Percentiles rank a stretch among this genome's conserved stretches.
These are phyloP conservation scores for Cheirogaleus major DNA, from an alignment of 2,797 vertebrate species.

Conservation along the genomic window DNA sequence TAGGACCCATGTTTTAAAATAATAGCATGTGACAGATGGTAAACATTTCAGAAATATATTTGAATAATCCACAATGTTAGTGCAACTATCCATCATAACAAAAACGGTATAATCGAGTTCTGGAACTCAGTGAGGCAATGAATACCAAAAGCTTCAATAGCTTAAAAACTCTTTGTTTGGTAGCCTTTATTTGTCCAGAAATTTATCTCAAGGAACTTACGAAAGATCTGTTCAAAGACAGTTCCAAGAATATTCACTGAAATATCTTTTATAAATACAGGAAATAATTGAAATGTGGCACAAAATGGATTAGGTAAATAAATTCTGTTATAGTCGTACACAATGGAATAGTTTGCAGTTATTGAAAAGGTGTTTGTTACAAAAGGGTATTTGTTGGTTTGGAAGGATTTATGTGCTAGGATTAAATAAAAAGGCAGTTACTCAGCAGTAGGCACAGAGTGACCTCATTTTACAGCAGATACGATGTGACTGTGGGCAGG, in stretches of 20 bases:
- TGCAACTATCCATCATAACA: background rate
- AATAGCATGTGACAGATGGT: background rate
- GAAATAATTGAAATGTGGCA: conserved; percentile 35
- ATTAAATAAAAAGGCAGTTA: background rate
- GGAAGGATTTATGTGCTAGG: background rate
- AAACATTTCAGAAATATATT: conserved; percentile 54
- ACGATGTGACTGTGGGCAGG: background rate
- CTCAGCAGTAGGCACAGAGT: background rate
- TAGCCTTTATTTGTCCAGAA: conserved; percentile 34
- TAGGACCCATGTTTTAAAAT: conserved; percentile 1
- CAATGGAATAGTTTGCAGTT: background rate
- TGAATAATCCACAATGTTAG: background rate
- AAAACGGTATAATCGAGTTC: conserved; percentile 21
- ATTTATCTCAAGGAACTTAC: conserved; percentile 37
- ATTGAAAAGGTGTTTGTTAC: conserved; percentile 25
- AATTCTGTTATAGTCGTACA: background rate
- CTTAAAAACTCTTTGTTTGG: conserved; percentile 23
- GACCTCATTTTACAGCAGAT: background rate
- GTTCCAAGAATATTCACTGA: conserved; percentile 25
- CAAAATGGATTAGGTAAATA: background rate
- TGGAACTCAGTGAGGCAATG: conserved; percentile 26
- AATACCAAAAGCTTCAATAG: conserved; percentile 22
- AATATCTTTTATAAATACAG: conserved; percentile 38
- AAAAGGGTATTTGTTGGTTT: background rate
- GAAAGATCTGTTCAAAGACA: conserved; percentile 35